Base-by-base conservation (phyloP, 2,113 vertebrate genomes). In the Pedetes capensis region DNA sequence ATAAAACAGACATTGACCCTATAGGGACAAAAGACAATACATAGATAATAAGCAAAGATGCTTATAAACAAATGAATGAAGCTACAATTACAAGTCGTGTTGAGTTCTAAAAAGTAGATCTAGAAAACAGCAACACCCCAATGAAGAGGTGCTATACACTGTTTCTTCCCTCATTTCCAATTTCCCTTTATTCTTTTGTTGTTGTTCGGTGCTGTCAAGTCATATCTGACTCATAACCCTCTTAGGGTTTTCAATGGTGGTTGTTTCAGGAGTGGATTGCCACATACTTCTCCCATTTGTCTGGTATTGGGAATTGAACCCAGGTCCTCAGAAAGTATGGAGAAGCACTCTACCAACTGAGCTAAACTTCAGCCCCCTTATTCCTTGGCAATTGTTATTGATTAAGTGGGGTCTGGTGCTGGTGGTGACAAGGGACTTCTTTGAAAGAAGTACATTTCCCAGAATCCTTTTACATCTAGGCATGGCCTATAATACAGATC, bases 41-140 rank as follows among this genome's bases (percentile, higher is more conserved):
- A 14, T 2, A 64, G 37, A 5, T 64, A 55, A 29, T 18, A 29
- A 53, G 47, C 57, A 64, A 6, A 63, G 42, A 64, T 2, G 12
- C 10, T 47, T 18, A 27, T 0, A 16, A 37, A 44, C 2, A 44
- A 63, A 25, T 32, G 22, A 51, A 66, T 16, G 49, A 68, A 14
- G 13, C 13, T 2, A 17, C 1, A 16, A 22, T 23, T 74, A 11
- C 1, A 32, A 5, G 9, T 13, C 39, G 34, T 51, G 2, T 1
- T 4, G 1, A 17, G 4, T 0, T 27, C 14, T 34, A 64, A 34
- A 17, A 25, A 6, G 1, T 8, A 37, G 16, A 32, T 17, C 34
- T 5, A 29, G 5, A 72, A 53, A 22, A 9, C 32, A n/a, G 49
- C 1, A 34, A 18, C 1, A 22, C 20, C 16, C 69, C 29, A 27